These are phyloP conservation scores for Isotomurus palustris DNA, from an alignment of 2,888 invertebrate species.

Conservation along the genomic window DNA sequence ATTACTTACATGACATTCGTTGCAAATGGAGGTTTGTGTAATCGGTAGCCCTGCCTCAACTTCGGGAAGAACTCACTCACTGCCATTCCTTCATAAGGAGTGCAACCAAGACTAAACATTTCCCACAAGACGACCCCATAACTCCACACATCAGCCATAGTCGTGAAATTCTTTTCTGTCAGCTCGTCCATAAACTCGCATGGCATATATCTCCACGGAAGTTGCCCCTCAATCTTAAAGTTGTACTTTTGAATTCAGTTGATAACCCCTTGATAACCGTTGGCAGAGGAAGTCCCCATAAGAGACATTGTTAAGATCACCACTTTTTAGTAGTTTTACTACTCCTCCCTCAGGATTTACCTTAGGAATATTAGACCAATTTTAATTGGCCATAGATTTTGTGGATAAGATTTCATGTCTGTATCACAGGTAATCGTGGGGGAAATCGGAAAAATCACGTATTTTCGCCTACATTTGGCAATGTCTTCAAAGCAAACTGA, in stretches of 20 bases:
- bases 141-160: constrained; percentile 11
- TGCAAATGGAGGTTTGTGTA: constrained; percentile 13
- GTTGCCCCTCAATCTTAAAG: constrained; percentile 3
- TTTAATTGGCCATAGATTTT: too few relatives aligned
- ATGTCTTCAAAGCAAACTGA: too few relatives aligned
- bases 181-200: constrained; percentile 13
- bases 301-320: background rate
- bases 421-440: too few relatives aligned
- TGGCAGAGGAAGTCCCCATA: background rate
- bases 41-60: constrained; percentile 4
- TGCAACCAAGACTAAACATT: constrained; percentile 6
- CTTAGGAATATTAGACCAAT: too few relatives aligned
- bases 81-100: constrained; percentile 8
- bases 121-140: constrained; percentile 14
- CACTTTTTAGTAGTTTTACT: too few relatives aligned
- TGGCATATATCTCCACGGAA: constrained; percentile 22
- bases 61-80: constrained; percentile 19
- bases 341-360: too few relatives aligned
- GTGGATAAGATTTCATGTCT: too few relatives aligned
- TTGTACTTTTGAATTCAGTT: background rate
- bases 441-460: too few relatives aligned
- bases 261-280: background rate
- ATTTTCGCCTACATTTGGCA: too few relatives aligned
- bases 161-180: constrained; percentile 8
- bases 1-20: constrained; percentile 12